Evolutionary conservation across 2,888 invertebrate genomes (phyloP).

Genomic region (Exocentrus adspersus): DNA sequence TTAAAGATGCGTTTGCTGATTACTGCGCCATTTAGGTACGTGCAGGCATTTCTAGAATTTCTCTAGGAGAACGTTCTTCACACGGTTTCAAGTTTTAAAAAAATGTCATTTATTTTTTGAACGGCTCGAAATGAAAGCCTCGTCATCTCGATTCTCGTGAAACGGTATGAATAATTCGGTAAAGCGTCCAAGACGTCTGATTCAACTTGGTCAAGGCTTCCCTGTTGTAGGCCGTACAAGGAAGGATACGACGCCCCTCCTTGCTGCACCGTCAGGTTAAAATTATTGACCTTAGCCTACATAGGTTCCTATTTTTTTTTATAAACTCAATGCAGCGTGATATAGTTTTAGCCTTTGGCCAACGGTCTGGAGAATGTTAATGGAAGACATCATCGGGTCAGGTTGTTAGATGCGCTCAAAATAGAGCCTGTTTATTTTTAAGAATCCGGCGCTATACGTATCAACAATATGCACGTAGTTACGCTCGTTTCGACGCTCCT

Average conservation of each 20-base stretch:
- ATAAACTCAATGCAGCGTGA: neutral
- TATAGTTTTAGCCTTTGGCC: neutral
- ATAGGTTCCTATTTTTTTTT: conserved; percentile 2
- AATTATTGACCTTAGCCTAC: conserved; percentile 30
- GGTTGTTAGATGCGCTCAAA: conserved; percentile 13
- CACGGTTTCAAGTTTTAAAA: no score
- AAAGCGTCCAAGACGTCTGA: neutral
- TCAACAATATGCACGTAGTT: conserved; percentile 15
- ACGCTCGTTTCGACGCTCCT: neutral
- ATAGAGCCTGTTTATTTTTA: conserved; percentile 25
- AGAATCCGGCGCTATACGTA: conserved; percentile 22
- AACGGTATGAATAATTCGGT: neutral
- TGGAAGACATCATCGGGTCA: conserved; percentile 1
- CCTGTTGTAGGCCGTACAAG: conserved; percentile 9
- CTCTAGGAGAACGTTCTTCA: no score
- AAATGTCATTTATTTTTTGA: neutral
- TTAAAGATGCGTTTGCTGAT: neutral
- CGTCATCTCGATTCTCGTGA: no score
- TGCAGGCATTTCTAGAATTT: no score
- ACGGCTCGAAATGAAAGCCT: no score
- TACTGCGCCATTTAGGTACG: neutral
- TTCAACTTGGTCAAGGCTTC: conserved; percentile 27
- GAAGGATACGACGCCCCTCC: conserved; percentile 23
- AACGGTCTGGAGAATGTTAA: no score
- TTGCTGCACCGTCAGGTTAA: conserved; percentile 14